Evolutionary conservation across 2,888 invertebrate species (phyloP).

Genomic region (Troilus luridus): DNA sequence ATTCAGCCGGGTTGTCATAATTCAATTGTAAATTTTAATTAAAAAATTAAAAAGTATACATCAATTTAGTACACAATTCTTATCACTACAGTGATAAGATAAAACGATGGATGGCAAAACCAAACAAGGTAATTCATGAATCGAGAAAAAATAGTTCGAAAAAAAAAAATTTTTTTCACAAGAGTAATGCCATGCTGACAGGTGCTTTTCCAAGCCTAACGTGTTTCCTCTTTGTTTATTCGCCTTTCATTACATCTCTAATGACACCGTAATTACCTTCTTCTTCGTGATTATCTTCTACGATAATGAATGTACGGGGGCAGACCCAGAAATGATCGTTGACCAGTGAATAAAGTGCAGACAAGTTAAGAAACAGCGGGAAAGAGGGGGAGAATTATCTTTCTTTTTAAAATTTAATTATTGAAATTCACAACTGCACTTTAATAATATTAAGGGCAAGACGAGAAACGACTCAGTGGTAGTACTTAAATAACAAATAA

Average conservation of each 20-base stretch:
- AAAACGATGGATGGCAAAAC: not conserved
- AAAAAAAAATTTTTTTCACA: not conserved
- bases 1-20: no score
- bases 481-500: no score
- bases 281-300: not conserved
- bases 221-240: not conserved
- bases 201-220: not conserved
- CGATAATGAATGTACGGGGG: not conserved
- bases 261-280: not conserved
- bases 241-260: slow-evolving; percentile 7
- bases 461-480: no score
- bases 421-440: no score
- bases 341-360: not conserved
- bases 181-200: not conserved
- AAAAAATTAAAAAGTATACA: no score
- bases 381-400: no score
- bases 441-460: no score
- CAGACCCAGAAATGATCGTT: not conserved
- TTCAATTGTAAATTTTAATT: no score
- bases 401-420: no score
- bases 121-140: not conserved
- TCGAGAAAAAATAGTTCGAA: not conserved
- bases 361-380: no score
- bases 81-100: not conserved
- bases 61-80: no score